A percentile compares a stretch with the other conserved stretches of the same genome.
Conservation (phyloP, 2,797 vertebrate genomes). For the Peromyscus attwateri region DNA sequence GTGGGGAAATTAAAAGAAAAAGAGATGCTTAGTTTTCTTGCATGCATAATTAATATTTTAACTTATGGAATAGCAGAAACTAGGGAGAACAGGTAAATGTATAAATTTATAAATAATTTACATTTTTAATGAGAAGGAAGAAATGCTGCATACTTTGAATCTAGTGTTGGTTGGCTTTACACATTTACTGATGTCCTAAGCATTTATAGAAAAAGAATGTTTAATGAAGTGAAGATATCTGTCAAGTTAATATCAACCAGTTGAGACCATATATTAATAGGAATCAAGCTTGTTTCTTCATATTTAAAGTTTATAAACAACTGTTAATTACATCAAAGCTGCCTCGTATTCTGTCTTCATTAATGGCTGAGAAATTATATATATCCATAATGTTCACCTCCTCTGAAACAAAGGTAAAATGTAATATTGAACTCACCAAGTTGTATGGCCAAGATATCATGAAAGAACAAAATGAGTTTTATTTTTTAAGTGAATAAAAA, state of each 20-base stretch:
- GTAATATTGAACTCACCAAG: background rate
- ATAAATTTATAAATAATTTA: slow-evolving; percentile 42
- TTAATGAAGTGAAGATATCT: slow-evolving; percentile 50
- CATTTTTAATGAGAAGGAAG: background rate
- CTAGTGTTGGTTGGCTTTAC: background rate
- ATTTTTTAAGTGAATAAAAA: slow-evolving; percentile 6
- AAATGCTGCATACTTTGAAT: background rate
- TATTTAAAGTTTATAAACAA: slow-evolving; percentile 77
- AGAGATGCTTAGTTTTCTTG: background rate
- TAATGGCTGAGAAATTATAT: slow-evolving; percentile 67
- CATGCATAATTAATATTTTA: slow-evolving; percentile 25
- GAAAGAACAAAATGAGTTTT: slow-evolving; percentile 31
- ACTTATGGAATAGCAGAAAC: slow-evolving; percentile 9
- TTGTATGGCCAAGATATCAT: background rate
- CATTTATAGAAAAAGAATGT: slow-evolving; percentile 2
- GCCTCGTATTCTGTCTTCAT: slow-evolving; percentile 53
- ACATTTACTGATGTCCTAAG: background rate
- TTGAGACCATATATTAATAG: slow-evolving; percentile 69
- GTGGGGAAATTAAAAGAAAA: slow-evolving; percentile 22
- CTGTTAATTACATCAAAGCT: slow-evolving; percentile 66
- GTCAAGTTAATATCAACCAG: slow-evolving; percentile 58
- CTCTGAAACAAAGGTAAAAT: background rate
- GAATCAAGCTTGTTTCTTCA: slow-evolving; percentile 69
- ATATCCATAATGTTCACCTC: slow-evolving; percentile 55
- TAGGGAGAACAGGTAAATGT: slow-evolving; percentile 8